Conservation (phyloP, 2,797 vertebrate species). For the Oreochromis mossambicus region DNA sequence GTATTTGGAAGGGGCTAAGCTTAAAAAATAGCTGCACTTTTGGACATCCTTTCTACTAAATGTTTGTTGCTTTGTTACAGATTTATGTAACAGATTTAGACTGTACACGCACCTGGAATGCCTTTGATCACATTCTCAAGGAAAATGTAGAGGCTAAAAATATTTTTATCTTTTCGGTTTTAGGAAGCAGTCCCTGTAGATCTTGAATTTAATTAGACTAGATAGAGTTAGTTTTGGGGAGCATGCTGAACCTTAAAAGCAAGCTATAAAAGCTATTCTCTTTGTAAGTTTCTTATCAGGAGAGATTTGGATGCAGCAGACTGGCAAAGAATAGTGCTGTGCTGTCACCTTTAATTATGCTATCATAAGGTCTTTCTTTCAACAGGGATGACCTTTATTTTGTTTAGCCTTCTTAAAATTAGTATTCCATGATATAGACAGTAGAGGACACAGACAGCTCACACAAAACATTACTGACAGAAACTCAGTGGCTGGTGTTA, state of each 20-base stretch:
- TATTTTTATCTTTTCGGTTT: not conserved
- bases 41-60: not conserved
- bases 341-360: slow-evolving; percentile 35
- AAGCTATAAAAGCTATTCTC: slow-evolving; percentile 21
- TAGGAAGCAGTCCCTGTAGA: not conserved
- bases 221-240: not conserved
- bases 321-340: slow-evolving; percentile 5
- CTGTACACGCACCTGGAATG: not conserved
- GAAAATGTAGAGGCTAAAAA: not conserved
- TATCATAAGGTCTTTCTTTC: slow-evolving; percentile 19
- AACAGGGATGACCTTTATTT: slow-evolving; percentile 10
- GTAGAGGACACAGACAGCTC: not conserved
- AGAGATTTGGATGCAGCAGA: slow-evolving; percentile 12
- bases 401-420: not conserved
- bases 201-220: slow-evolving; percentile 33
- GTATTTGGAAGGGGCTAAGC: not conserved
- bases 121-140: not conserved
- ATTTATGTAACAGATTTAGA: not conserved
- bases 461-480: not conserved
- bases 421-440: not conserved
- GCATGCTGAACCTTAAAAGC: slow-evolving; percentile 31
- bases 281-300: slow-evolving; percentile 22
- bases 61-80: not conserved
- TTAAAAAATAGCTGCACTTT: not conserved
- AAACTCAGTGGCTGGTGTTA: not conserved